Percentiles rank a stretch among this genome's conserved stretches.
These are phyloP conservation scores for Thaumatotibia leucotreta DNA, from an alignment of 1,140 invertebrate species.

Conservation along the genomic window DNA sequence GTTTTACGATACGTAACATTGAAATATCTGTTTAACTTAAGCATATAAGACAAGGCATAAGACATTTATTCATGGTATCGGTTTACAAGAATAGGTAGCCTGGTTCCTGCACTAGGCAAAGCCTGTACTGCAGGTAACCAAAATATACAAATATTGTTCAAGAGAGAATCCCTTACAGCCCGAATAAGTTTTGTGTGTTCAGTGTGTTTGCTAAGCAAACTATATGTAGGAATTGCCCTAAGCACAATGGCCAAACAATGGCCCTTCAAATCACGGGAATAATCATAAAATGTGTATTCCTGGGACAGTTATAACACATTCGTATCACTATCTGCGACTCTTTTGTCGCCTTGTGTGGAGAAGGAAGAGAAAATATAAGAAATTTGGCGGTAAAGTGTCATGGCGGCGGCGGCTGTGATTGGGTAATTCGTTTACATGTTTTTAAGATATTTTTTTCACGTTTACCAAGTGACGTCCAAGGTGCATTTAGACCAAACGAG, in stretches of 20 bases:
- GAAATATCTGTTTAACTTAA: no score
- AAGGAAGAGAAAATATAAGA: conserved; percentile 49
- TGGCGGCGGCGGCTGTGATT: conserved; percentile 45
- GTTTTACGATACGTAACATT: no score
- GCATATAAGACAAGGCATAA: no score
- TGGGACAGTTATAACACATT: conserved; percentile 22
- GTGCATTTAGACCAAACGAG: no score
- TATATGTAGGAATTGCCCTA: conserved; percentile 1
- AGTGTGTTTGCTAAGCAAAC: neutral
- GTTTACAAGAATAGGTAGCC: no score
- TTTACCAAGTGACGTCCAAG: no score
- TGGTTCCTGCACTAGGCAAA: no score
- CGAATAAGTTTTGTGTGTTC: neutral
- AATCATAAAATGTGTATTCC: conserved; percentile 51
- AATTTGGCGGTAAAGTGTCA: conserved; percentile 47
- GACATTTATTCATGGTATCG: no score
- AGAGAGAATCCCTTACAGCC: neutral
- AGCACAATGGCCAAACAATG: conserved; percentile 1
- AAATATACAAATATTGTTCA: neutral
- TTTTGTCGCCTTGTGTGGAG: conserved; percentile 34
- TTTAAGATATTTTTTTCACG: no score
- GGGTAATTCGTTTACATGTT: no score
- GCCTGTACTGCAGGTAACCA: no score
- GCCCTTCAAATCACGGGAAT: conserved; percentile 27
- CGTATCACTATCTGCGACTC: conserved; percentile 35